Base-by-base conservation (phyloP, 92 coral and sea anemone species). In the Porites rus region DNA sequence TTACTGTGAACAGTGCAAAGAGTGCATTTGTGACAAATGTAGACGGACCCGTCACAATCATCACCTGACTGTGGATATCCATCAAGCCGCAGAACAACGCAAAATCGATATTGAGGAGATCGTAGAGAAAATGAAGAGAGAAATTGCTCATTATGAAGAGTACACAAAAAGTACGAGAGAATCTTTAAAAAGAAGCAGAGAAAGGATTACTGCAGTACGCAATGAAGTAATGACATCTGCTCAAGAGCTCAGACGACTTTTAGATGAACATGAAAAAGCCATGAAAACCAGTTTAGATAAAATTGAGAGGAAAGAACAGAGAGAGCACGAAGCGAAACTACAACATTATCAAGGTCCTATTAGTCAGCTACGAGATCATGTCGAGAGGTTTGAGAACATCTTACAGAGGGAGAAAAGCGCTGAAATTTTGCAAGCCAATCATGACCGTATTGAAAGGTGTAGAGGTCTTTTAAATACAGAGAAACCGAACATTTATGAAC, bases 351-450 rank as follows among this genome's bases (percentile, higher is more conserved):
- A 76, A 28, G 1, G 17, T 20, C 59, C 11, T 17, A 52, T 52
- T 11, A 25, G 20, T 76, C 67, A 59, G 21, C 66, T 76, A 2
- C 56, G 51, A 24, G 16, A 24, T 58, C 59, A 50, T 13, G 38
- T 76, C 28, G 66, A 76, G 62, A 56, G 31, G 24, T 50, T 65
- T 21, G 67, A 76, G 21, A 20, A 12, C 4, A 24, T 56, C 54
- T 20, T 76, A 6, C 68, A 56, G 31, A 58, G 22, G 59, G 10
- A 51, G n/a, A 7, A 25, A 4, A 7, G 66, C 52, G 51, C 5
- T 17, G 68, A 76, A 76, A 76, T 59, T 59, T 22, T 76, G 11
- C 13, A 76, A 59, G 80, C 65, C 14, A 13, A 62, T 20, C 65
- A 22, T 58, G 20, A 65, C 16, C 51, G 58, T 5, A 12, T 21